These are phyloP conservation scores for Pseudorasbora parva DNA, from an alignment of 2,113 vertebrate species.

Conservation along the genomic window DNA sequence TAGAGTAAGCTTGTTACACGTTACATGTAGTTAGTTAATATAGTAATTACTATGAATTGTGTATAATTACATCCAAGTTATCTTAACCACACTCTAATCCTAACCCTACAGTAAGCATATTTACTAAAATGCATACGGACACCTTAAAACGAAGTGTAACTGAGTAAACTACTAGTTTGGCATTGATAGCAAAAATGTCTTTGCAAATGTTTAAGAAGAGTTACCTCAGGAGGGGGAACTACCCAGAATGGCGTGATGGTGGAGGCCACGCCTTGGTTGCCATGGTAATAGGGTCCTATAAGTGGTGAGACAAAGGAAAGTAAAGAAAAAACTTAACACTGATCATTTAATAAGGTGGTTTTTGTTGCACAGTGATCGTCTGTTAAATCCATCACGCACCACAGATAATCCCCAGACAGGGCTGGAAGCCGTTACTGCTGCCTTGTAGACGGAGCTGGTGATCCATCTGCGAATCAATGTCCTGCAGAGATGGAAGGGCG, in stretches of 20 bases:
- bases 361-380: neutral
- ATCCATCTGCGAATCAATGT: slow-evolving; percentile 96
- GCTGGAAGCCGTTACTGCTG: slow-evolving; percentile 92
- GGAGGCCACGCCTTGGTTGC: slow-evolving; percentile 88
- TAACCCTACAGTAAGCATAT: too few relatives aligned
- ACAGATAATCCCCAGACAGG: slow-evolving; percentile 93
- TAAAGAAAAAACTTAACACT: neutral
- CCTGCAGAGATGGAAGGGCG: slow-evolving; percentile 89
- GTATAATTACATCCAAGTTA: too few relatives aligned
- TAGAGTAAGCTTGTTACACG: neutral
- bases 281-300: slow-evolving; percentile 90
- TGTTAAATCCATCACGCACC: slow-evolving; percentile 72
- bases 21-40: too few relatives aligned
- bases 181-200: neutral
- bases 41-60: too few relatives aligned
- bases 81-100: too few relatives aligned
- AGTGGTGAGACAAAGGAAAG: neutral
- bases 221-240: slow-evolving; percentile 91
- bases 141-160: too few relatives aligned
- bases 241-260: slow-evolving; percentile 96
- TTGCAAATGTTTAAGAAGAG: slow-evolving; percentile 29
- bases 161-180: neutral
- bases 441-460: slow-evolving; percentile 95
- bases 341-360: neutral
- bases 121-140: too few relatives aligned